Conservation (phyloP, 2,888 invertebrate species). For the Parascotia fuliginaria region DNA sequence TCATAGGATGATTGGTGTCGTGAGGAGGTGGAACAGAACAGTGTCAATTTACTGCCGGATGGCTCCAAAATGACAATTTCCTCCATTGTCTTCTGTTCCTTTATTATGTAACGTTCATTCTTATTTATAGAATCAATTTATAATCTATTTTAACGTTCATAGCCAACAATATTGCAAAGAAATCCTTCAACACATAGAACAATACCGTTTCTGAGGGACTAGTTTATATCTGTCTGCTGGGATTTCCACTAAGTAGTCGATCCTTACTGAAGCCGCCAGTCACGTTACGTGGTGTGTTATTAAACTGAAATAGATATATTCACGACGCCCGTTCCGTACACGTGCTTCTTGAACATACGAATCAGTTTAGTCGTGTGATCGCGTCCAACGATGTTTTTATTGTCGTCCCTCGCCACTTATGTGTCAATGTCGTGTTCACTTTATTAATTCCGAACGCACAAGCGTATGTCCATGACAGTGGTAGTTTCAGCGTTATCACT, state of each 20-base stretch:
- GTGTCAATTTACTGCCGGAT: constrained; percentile 69
- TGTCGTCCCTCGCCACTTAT: constrained; percentile 41
- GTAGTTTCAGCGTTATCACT: constrained; percentile 48
- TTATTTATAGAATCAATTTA: constrained; percentile 19
- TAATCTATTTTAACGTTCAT: constrained; percentile 22
- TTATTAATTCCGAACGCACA: constrained; percentile 49
- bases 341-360: constrained; percentile 36
- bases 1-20: constrained; percentile 41
- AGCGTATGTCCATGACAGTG: constrained; percentile 57
- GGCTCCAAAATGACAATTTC: constrained; percentile 69
- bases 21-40: constrained; percentile 47
- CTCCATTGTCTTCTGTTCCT: constrained; percentile 48
- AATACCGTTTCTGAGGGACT: constrained; percentile 55
- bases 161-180: constrained; percentile 38
- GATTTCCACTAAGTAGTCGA: constrained; percentile 34
- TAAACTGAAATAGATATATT: constrained; percentile 50
- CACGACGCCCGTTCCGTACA: constrained; percentile 41
- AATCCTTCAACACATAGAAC: constrained; percentile 44
- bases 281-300: constrained; percentile 40
- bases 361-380: constrained; percentile 30
- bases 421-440: constrained; percentile 54
- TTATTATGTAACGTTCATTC: constrained; percentile 23
- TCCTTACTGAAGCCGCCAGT: constrained; percentile 33
- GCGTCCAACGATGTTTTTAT: constrained; percentile 46
- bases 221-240: constrained; percentile 38